phyloP scores from a whole-genome alignment of 1,140 invertebrate genomes.

The Drosophila lowei region DNA sequence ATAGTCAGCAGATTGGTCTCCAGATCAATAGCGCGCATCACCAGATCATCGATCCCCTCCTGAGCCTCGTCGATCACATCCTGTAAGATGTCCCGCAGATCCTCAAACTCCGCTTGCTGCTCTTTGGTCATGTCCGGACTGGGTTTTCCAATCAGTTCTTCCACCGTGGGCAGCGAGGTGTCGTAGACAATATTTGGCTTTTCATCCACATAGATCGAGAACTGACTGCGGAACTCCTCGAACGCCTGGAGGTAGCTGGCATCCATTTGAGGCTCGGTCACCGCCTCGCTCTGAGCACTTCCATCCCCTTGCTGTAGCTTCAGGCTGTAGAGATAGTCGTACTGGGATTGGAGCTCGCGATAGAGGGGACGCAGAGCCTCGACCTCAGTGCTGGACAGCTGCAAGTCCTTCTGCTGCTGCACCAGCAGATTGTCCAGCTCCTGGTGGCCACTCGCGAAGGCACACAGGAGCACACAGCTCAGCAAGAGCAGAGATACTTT shows the following conservation, averaged over 20 bases:
- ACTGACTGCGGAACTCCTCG: slow-evolving; percentile 45
- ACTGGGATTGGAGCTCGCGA: slow-evolving; percentile 62
- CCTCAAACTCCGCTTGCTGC: slow-evolving; percentile 55
- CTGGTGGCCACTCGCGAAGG: slow-evolving; percentile 29
- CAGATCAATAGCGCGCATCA: slow-evolving; percentile 48
- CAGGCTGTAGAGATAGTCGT: slow-evolving; percentile 56
- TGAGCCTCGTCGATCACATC: slow-evolving; percentile 73
- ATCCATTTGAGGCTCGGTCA: slow-evolving; percentile 20
- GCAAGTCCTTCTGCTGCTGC: slow-evolving; percentile 48
- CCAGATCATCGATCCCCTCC: slow-evolving; percentile 56
- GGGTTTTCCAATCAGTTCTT: slow-evolving; percentile 53
- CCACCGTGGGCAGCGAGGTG: slow-evolving; percentile 58
- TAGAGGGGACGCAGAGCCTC: slow-evolving; percentile 63
- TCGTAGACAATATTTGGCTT: slow-evolving; percentile 58
- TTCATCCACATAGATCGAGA: slow-evolving; percentile 33
- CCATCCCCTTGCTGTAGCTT: slow-evolving; percentile 53
- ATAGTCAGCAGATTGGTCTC: slow-evolving; percentile 55
- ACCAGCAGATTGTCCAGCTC: slow-evolving; percentile 51
- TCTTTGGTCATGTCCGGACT: slow-evolving; percentile 33
- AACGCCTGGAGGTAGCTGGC: slow-evolving; percentile 38
- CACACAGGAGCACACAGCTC: slow-evolving; percentile 14
- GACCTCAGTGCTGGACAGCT: slow-evolving; percentile 52
- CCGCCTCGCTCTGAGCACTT: slow-evolving; percentile 15
- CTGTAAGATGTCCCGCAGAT: slow-evolving; percentile 62
- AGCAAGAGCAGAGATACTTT: slow-evolving; percentile 35